phyloP scores from a whole-genome alignment of 2,113 vertebrate species.

The Chamaea fasciata region DNA sequence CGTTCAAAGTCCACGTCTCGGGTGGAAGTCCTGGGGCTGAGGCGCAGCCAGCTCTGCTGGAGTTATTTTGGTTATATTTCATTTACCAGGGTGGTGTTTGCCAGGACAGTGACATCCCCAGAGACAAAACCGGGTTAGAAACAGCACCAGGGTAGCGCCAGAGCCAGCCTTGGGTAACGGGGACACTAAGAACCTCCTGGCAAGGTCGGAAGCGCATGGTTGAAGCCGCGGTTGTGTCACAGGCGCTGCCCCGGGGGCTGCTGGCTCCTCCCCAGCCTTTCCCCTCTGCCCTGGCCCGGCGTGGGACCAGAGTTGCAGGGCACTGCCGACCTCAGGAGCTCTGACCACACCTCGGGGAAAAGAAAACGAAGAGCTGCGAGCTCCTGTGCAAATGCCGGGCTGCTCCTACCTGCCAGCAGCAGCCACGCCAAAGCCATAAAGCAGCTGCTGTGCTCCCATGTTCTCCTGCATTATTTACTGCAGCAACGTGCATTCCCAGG shows the following conservation, averaged over 20 bases:
- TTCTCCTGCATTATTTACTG: neutral
- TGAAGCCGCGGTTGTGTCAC: neutral
- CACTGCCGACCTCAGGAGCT: neutral
- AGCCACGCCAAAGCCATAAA: too few species aligned
- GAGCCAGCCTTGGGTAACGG: too few species aligned
- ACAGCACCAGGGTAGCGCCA: neutral
- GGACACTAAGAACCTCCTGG: neutral
- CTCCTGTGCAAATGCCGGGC: neutral
- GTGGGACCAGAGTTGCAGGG: neutral
- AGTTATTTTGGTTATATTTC: neutral
- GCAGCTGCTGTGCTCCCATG: neutral
- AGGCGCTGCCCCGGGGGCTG: neutral
- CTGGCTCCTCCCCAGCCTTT: neutral
- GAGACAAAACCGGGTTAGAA: accelerated
- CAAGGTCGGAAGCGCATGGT: accelerated
- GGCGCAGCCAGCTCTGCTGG: neutral
- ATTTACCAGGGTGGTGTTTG: neutral
- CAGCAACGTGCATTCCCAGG: neutral
- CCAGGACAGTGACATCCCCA: neutral
- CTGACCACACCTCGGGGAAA: neutral
- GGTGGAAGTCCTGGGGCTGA: neutral
- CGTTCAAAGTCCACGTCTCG: neutral
- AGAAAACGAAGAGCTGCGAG: neutral
- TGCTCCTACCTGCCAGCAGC: neutral
- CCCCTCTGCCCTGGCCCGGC: neutral